These are phyloP conservation scores for Otus sunia DNA, from an alignment of 2,113 vertebrate species.

Conservation along the genomic window DNA sequence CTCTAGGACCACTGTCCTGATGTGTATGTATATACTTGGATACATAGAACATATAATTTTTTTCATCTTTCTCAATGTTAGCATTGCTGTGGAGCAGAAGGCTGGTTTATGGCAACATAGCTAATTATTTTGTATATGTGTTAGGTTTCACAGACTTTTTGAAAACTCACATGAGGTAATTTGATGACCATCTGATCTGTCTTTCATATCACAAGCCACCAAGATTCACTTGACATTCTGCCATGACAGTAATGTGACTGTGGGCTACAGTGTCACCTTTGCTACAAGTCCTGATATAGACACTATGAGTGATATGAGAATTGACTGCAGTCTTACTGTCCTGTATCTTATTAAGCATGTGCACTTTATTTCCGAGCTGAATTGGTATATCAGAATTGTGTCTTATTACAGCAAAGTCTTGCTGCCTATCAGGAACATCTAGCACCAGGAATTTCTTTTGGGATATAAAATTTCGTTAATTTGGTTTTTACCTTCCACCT, in stretches of 20 bases:
- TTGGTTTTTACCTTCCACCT: neutral
- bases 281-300: neutral
- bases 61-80: neutral
- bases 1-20: neutral
- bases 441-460: neutral
- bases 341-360: neutral
- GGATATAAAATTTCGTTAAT: neutral
- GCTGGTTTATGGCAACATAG: neutral
- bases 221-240: neutral
- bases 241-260: neutral
- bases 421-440: neutral
- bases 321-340: neutral
- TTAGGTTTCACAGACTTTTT: neutral
- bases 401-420: neutral
- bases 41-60: neutral
- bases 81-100: neutral
- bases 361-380: neutral
- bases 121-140: neutral
- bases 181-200: neutral
- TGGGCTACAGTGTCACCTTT: neutral
- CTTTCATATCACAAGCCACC: neutral
- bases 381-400: neutral
- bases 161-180: neutral
- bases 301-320: rapidly evolving
- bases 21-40: neutral